Percentiles rank a stretch among this genome's conserved stretches.
Conservation (phyloP, 2,113 vertebrate genomes). For the Pteronura brasiliensis region DNA sequence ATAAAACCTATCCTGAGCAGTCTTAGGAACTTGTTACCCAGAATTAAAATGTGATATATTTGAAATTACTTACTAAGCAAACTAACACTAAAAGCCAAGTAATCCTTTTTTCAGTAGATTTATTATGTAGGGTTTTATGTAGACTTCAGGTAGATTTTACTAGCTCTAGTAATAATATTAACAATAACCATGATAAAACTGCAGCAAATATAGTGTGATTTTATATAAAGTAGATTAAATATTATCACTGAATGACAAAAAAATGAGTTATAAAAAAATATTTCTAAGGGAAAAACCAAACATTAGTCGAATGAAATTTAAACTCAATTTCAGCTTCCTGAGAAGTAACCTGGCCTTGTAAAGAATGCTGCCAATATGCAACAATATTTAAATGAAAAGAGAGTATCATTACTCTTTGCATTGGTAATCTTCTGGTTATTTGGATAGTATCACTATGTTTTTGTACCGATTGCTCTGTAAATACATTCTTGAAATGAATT, state of each 20-base stretch:
- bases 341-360: not conserved
- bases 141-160: not conserved
- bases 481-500: not conserved
- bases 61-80: constrained; percentile 28
- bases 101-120: not conserved
- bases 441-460: not conserved
- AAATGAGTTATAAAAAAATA: not conserved
- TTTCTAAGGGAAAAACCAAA: constrained; percentile 2
- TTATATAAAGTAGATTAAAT: not conserved
- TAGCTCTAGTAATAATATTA: not conserved
- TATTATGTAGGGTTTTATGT: not conserved
- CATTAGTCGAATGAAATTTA: not conserved
- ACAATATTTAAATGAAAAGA: not conserved
- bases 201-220: not conserved
- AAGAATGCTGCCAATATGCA: not conserved
- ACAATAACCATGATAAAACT: not conserved
- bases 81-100: not conserved
- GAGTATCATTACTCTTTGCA: not conserved
- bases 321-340: not conserved
- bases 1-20: not conserved
- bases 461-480: not conserved
- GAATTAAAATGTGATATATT: not conserved
- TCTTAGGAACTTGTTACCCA: constrained; percentile 13
- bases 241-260: not conserved
- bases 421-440: not conserved